Evolutionary conservation across 2,888 invertebrate species (phyloP).

Genomic region (Brachylomia viminalis): DNA sequence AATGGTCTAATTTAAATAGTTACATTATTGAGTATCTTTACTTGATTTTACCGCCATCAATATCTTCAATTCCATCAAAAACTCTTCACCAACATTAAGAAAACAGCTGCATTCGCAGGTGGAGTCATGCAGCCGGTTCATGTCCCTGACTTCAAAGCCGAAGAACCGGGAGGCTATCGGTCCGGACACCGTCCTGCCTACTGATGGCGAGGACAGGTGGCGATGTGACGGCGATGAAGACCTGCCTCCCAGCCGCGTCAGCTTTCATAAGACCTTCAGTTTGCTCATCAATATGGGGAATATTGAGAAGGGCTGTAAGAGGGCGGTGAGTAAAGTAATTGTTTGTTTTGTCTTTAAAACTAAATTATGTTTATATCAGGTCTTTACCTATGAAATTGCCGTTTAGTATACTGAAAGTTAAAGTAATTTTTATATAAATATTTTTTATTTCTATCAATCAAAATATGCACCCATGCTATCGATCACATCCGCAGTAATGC

Average conservation of each 20-base stretch:
- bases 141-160: conserved; percentile 93
- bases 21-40: background rate
- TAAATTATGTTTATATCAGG: background rate
- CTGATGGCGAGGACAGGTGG: conserved; percentile 74
- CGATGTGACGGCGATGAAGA: conserved; percentile 77
- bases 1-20: background rate
- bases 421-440: too few species aligned
- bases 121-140: conserved; percentile 94
- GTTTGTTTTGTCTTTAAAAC: background rate
- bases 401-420: too few species aligned
- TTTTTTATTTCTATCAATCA: too few species aligned
- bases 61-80: background rate
- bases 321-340: conserved; percentile 85
- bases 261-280: conserved; percentile 94
- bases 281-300: conserved; percentile 94
- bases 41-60: background rate
- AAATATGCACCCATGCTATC: too few species aligned
- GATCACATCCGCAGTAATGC: too few species aligned
- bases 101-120: conserved; percentile 81
- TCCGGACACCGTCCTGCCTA: conserved; percentile 43
- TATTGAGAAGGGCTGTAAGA: conserved; percentile 91
- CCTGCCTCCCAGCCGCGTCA: conserved; percentile 88
- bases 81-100: conserved; percentile 28
- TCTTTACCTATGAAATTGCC: too few species aligned
- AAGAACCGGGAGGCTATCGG: conserved; percentile 83